Percentiles rank a stretch among this genome's conserved stretches.
Evolutionary conservation across 2,888 invertebrate species (phyloP).

Genomic region (Bembecia ichneumoniformis): DNA sequence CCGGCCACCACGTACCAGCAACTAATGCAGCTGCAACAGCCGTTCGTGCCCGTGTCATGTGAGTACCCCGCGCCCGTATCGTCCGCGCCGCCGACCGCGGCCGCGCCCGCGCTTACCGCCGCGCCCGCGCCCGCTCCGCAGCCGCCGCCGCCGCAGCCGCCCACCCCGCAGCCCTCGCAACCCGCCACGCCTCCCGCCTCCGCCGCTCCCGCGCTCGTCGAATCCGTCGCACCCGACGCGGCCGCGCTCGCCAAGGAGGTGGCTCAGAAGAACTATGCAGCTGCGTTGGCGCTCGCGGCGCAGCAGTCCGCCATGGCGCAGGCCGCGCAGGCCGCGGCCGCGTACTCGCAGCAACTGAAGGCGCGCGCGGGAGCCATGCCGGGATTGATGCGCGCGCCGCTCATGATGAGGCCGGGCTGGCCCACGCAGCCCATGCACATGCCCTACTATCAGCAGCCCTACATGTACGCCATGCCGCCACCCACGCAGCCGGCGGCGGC

Average conservation of each 20-base stretch:
- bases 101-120: conserved; percentile 23
- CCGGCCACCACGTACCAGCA: conserved; percentile 95
- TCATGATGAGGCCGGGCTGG: conserved; percentile 63
- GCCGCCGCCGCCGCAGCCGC: conserved; percentile 13
- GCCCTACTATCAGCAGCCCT: conserved; percentile 65
- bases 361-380: conserved; percentile 81
- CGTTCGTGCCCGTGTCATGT: conserved; percentile 99
- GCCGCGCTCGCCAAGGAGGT: conserved; percentile 84
- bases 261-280: conserved; percentile 86
- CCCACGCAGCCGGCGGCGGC: conserved; percentile 54
- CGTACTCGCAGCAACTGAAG: conserved; percentile 47
- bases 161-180: conserved; percentile 16
- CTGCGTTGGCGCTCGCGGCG: conserved; percentile 71
- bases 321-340: conserved; percentile 55
- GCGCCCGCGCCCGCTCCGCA: conserved; percentile 12
- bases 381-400: conserved; percentile 53
- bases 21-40: conserved; percentile 94
- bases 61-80: conserved; percentile 89
- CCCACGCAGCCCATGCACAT: conserved; percentile 61
- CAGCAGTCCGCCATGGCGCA: conserved; percentile 63
- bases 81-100: conserved; percentile 73
- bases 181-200: conserved; percentile 12
- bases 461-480: conserved; percentile 68
- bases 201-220: conserved; percentile 28
- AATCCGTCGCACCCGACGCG: conserved; percentile 63